Conservation (phyloP, 2,888 invertebrate genomes). For the Lasioglossum marginatum region DNA sequence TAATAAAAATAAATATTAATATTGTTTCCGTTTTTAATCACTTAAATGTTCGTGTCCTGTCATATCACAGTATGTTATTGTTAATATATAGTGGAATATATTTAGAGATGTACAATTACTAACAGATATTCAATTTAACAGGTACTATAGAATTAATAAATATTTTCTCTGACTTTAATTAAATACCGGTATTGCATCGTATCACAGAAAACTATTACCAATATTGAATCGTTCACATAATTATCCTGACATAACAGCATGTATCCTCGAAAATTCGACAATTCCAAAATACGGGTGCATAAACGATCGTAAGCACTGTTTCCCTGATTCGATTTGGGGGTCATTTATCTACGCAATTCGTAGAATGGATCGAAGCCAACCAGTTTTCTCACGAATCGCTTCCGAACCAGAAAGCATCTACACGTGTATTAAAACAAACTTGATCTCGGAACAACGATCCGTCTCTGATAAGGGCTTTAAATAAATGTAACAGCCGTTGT, state of each 20-base stretch:
- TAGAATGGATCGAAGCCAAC: slow-evolving; percentile 51
- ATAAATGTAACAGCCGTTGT: background rate
- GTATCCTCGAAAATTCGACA: background rate
- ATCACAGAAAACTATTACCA: too few species aligned
- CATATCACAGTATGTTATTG: too few species aligned
- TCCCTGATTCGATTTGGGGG: slow-evolving; percentile 24
- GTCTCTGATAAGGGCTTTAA: slow-evolving; percentile 7
- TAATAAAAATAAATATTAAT: too few species aligned
- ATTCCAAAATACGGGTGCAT: slow-evolving; percentile 1
- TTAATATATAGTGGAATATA: too few species aligned
- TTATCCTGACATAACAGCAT: background rate
- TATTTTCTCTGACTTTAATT: background rate
- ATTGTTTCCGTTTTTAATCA: too few species aligned
- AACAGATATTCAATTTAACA: background rate
- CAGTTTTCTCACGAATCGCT: slow-evolving; percentile 1
- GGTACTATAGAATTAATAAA: background rate
- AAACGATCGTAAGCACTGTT: slow-evolving; percentile 15
- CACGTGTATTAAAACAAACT: slow-evolving; percentile 27
- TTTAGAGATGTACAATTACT: too few species aligned
- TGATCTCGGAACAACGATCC: slow-evolving; percentile 9
- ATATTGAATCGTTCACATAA: background rate
- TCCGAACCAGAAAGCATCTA: background rate
- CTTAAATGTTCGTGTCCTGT: too few species aligned
- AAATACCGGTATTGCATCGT: background rate
- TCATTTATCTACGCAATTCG: background rate